Evolutionary conservation across 2,113 vertebrate genomes (phyloP).

Genomic region (Saimiri boliviensis): DNA sequence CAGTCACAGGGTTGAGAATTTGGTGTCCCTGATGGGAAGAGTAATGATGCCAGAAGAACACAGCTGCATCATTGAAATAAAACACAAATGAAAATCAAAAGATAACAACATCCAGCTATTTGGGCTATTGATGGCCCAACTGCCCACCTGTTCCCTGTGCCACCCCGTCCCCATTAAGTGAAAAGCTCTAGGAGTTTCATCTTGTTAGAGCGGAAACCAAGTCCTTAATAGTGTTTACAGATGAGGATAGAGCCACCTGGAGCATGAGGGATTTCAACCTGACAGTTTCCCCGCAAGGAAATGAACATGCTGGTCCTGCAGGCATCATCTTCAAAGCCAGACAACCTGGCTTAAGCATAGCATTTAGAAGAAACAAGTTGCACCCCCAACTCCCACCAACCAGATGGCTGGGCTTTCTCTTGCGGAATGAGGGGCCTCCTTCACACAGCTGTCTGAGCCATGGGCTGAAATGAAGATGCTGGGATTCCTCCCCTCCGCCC

Average conservation of each 20-base stretch:
- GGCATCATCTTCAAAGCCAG: conserved; percentile 70
- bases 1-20: neutral
- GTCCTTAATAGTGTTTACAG: neutral
- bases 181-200: neutral
- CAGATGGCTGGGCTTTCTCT: conserved; percentile 64
- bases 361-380: neutral
- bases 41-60: neutral
- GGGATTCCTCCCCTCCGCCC: conserved; percentile 50
- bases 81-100: neutral
- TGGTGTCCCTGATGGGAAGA: neutral
- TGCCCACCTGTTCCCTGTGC: neutral
- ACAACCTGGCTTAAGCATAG: neutral
- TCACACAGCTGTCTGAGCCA: conserved; percentile 63
- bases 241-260: neutral
- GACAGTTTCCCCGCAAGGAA: conserved; percentile 4
- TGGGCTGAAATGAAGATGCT: conserved; percentile 64
- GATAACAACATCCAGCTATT: neutral
- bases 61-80: neutral
- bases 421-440: neutral
- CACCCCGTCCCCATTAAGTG: neutral
- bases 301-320: neutral
- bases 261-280: neutral
- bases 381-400: neutral
- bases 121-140: neutral
- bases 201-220: neutral